Evolutionary conservation across 2,797 vertebrate species (phyloP), one percentile per base, ranked within the genome.

Genomic region (Pseudochromis fuscus): DNA sequence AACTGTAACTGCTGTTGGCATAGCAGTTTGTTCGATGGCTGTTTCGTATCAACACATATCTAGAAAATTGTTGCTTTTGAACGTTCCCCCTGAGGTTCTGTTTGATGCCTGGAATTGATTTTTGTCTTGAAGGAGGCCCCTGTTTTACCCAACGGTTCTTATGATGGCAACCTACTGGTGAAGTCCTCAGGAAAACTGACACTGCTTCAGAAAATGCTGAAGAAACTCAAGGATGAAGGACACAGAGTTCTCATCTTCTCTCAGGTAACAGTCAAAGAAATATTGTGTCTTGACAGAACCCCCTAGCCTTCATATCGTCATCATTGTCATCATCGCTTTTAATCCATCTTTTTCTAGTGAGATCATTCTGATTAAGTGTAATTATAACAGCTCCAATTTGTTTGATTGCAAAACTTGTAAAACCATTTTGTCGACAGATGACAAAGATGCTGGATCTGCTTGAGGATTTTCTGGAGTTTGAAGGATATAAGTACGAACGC

Each of bases 401-500:
- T 65, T 9, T 40, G 7, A 59, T n/a, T 23, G 15, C 12, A 8
- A 5, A 45, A 72, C 10, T 18, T 49, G 3, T 50, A 38, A 35
- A 30, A 38, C 9, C 13, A 19, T 69, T 25, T 33, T 57, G 55
- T 48, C 38, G 45, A 75, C 87, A 99, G 98, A 99, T 99, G 98
- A 99, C 98, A 0, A 99, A 99, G 94, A 99, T 99, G 98, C 86
- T 99, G 92, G 98, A 99, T 88, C 88, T 99, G 65, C 93, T 99
- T 63, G 97, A 99, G 89, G 98, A 99, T 76, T 99, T 99, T 79
- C 85, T 99, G 83, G 98, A 99, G 86, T 96, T 95, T 0, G 98
- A 99, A 83, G 97, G 97, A 59, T 99, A 99, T 89, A 99, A 99
- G 86, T 99, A 99, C 0, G 98, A 99, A 72, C 94, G 97, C 7